Conservation (phyloP, 2,797 vertebrate species). For the Lophotriccus pileatus region DNA sequence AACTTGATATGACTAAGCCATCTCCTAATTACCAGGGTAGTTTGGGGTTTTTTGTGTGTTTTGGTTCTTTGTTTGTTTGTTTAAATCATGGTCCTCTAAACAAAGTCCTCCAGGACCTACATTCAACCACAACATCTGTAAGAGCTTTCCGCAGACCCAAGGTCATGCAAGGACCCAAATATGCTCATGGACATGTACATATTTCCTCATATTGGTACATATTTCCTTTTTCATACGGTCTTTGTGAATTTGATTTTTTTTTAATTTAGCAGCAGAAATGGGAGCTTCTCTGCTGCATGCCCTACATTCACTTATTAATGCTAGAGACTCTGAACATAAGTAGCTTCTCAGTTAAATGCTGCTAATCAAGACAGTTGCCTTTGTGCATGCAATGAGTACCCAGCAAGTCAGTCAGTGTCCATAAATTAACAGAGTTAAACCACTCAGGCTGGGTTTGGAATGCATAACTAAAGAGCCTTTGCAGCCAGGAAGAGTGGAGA, state of each 20-base stretch:
- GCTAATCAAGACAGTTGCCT: not conserved
- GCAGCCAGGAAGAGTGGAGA: not conserved
- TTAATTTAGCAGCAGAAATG: not conserved
- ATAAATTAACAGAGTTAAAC: not conserved
- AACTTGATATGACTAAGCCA: not conserved
- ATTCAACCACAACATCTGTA: not conserved
- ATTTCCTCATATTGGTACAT: not conserved
- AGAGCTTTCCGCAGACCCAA: not conserved
- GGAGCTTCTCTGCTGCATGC: not conserved
- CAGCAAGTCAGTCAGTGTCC: not conserved
- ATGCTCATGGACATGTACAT: not conserved
- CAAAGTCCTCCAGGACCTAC: not conserved
- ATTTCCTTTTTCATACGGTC: not conserved
- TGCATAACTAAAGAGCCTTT: not conserved
- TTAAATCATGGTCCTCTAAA: not conserved
- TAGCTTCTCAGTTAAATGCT: not conserved
- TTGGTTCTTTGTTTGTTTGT: not conserved
- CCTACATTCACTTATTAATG: not conserved
- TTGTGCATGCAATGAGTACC: not conserved
- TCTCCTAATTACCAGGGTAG: not conserved
- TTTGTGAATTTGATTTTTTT: not conserved
- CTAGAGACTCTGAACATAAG: not conserved
- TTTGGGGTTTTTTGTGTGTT: not conserved
- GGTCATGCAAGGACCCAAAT: not conserved
- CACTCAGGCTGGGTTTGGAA: not conserved